phyloP scores from a whole-genome alignment of 37 sponge, comb jelly and placozoan genomes.

The Chondrosia reniformis region DNA sequence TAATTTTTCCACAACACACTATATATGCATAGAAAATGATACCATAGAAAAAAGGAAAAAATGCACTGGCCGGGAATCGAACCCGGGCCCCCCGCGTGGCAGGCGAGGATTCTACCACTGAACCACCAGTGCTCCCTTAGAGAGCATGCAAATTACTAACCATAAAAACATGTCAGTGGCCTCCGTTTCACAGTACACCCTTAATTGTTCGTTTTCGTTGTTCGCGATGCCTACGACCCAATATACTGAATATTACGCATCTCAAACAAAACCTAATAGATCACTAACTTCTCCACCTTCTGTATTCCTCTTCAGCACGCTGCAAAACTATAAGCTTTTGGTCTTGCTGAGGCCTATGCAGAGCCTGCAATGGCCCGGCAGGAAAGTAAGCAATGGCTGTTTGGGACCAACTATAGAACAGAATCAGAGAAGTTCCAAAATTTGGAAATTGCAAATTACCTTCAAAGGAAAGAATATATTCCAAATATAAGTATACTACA shows the following conservation, averaged over 20 bases:
- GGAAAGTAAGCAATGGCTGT: constrained; percentile 22
- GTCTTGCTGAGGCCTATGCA: constrained; percentile 4
- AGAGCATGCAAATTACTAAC: too few species aligned
- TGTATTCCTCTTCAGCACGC: constrained; percentile 62
- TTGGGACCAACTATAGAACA: constrained; percentile 61
- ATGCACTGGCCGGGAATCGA: too few species aligned
- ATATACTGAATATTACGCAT: neutral
- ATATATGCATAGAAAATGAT: neutral
- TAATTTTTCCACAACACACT: constrained; percentile 78
- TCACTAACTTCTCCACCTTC: constrained; percentile 31
- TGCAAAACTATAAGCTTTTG: constrained; percentile 4
- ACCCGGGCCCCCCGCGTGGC: too few species aligned
- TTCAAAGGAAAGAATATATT: too few species aligned
- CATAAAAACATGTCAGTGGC: constrained; percentile 55
- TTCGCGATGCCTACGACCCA: neutral
- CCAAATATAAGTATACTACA: too few species aligned
- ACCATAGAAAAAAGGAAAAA: too few species aligned
- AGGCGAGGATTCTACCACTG: too few species aligned
- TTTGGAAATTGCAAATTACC: too few species aligned
- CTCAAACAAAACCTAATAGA: neutral
- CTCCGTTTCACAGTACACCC: constrained; percentile 55
- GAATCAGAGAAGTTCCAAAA: too few species aligned
- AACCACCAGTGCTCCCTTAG: too few species aligned
- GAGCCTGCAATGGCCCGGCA: constrained; percentile 21
- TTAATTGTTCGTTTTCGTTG: constrained; percentile 46